Percentiles rank a stretch among this genome's conserved stretches.
phyloP scores from a whole-genome alignment of 2,113 vertebrate genomes.

The Pollimyrus isidori region DNA sequence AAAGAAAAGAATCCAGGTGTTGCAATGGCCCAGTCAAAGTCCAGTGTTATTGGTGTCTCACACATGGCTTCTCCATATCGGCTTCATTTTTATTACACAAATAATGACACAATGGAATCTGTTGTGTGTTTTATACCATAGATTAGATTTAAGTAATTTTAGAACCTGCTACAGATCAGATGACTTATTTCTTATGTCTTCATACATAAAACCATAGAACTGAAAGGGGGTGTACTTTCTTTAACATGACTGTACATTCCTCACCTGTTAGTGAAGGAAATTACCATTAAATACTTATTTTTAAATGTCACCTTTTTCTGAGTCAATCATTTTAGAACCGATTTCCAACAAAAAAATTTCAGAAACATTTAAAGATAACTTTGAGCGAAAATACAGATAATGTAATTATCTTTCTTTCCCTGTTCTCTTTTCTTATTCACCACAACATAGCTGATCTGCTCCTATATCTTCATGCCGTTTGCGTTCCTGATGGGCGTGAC shows the following conservation, averaged over 20 bases:
- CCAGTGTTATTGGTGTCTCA: neutral
- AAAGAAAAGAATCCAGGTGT: neutral
- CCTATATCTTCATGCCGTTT: slow-evolving; percentile 79
- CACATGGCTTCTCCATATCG: neutral
- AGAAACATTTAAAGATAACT: neutral
- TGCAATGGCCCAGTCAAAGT: neutral
- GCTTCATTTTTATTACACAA: neutral
- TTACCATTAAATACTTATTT: neutral
- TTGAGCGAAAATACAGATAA: neutral
- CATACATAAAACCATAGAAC: neutral
- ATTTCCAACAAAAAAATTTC: neutral
- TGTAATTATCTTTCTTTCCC: neutral
- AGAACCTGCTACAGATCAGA: neutral
- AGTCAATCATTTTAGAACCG: neutral
- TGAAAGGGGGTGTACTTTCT: neutral
- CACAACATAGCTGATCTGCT: slow-evolving; percentile 67
- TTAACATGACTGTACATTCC: neutral
- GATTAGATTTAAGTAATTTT: neutral
- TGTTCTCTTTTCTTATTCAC: slow-evolving; percentile 17
- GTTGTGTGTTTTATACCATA: neutral
- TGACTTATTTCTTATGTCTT: neutral
- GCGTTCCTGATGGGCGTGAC: slow-evolving; percentile 85
- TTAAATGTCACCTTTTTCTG: neutral
- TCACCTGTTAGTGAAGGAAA: neutral
- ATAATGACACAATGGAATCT: neutral